Evolutionary conservation across 2,888 invertebrate genomes (phyloP).

Genomic region (Apodemia duryi): DNA sequence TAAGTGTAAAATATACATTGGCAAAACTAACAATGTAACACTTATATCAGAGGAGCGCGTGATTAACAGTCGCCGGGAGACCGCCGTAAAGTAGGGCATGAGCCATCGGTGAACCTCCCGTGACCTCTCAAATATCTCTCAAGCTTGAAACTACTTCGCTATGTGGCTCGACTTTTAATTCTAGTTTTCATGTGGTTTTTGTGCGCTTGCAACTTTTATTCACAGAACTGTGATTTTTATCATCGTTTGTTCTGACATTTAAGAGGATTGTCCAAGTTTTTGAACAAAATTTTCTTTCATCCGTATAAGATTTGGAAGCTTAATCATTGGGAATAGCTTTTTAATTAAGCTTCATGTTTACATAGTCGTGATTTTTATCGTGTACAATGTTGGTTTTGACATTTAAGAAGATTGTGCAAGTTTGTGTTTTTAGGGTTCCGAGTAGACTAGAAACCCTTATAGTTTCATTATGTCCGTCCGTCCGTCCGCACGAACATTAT

Average conservation of each 20-base stretch:
- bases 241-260: neutral
- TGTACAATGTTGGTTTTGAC: too few relatives aligned
- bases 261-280: neutral
- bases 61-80: constrained; percentile 6
- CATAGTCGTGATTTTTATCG: neutral
- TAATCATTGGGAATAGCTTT: neutral
- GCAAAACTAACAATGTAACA: constrained; percentile 11
- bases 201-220: constrained; percentile 7
- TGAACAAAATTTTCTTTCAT: neutral
- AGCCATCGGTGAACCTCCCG: constrained; percentile 11
- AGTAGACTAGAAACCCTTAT: too few relatives aligned
- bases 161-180: constrained; percentile 7
- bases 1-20: neutral
- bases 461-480: too few relatives aligned
- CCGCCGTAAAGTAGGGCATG: constrained; percentile 8
- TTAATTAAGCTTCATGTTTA: neutral
- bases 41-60: constrained; percentile 9
- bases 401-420: too few relatives aligned
- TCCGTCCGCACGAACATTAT: too few relatives aligned
- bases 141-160: constrained; percentile 13
- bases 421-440: too few relatives aligned
- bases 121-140: constrained; percentile 15
- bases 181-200: constrained; percentile 4
- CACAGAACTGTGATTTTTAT: neutral
- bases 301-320: neutral